These are phyloP conservation scores for Formica exsecta DNA, from an alignment of 1,140 invertebrate species.

Conservation along the genomic window DNA sequence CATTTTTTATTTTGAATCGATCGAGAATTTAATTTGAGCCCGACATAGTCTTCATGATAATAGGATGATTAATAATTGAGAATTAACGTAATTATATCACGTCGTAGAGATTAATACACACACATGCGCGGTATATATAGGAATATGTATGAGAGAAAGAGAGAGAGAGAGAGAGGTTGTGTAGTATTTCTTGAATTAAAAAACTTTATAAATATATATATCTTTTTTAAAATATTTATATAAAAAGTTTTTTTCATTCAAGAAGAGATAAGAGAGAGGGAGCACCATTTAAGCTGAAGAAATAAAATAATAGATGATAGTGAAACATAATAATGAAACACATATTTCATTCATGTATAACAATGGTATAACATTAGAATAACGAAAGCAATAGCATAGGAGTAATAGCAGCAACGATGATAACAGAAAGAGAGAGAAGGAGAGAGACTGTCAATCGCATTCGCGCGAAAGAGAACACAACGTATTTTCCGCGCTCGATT, in stretches of 20 bases:
- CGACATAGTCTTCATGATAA: background rate
- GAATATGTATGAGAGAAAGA: no score
- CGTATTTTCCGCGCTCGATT: slow-evolving; percentile 73
- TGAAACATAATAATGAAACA: slow-evolving; percentile 2
- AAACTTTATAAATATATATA: background rate
- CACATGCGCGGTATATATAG: no score
- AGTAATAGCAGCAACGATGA: slow-evolving; percentile 9
- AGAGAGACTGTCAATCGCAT: slow-evolving; percentile 39
- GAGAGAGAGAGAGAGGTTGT: no score
- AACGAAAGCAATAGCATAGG: background rate
- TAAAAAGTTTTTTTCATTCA: background rate
- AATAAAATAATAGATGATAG: background rate
- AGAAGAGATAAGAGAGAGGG: slow-evolving; percentile 55
- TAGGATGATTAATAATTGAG: background rate
- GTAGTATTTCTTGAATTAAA: no score
- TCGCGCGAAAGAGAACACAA: slow-evolving; percentile 43
- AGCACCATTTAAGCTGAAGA: background rate
- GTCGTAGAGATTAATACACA: no score
- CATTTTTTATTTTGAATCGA: background rate
- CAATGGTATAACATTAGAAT: slow-evolving; percentile 25
- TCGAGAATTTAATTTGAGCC: background rate
- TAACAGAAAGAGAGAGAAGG: slow-evolving; percentile 18
- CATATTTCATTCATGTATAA: slow-evolving; percentile 19
- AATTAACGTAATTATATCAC: no score
- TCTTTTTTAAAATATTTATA: background rate